Conservation (phyloP, 2,797 vertebrate species). For the Galagoides demidoff region DNA sequence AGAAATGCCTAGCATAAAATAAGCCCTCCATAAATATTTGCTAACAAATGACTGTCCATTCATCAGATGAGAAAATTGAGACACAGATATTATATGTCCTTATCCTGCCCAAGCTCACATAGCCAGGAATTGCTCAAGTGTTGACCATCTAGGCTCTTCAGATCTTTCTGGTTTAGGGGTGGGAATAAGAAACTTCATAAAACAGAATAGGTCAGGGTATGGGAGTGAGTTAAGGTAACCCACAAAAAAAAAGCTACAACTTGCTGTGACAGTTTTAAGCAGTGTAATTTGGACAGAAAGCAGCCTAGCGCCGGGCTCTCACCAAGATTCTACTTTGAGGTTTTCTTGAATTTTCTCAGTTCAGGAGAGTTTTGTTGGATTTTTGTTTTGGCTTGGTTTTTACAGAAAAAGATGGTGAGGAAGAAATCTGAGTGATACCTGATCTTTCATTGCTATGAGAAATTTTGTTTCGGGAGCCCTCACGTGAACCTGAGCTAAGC, state of each 20-base stretch:
- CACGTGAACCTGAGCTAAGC: constrained; percentile 8
- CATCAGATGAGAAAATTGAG: background rate
- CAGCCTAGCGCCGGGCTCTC: background rate
- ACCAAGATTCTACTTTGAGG: background rate
- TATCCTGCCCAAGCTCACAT: background rate
- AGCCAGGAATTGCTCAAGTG: background rate
- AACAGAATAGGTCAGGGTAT: background rate
- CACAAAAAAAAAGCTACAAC: background rate
- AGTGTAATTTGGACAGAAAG: background rate
- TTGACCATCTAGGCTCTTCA: background rate
- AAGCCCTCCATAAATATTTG: background rate
- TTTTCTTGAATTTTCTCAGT: background rate
- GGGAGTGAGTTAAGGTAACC: background rate
- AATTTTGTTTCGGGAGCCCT: background rate
- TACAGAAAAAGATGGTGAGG: background rate
- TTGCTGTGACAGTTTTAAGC: background rate
- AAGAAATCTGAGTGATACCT: background rate
- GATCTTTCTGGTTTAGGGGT: background rate
- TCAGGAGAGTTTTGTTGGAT: background rate
- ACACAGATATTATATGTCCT: background rate
- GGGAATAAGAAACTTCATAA: background rate
- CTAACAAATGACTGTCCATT: background rate
- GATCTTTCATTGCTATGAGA: background rate
- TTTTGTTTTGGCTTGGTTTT: background rate
- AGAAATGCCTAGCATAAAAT: background rate